phyloP scores from a whole-genome alignment of 2,888 invertebrate species.

The Hemaris fuciformis region DNA sequence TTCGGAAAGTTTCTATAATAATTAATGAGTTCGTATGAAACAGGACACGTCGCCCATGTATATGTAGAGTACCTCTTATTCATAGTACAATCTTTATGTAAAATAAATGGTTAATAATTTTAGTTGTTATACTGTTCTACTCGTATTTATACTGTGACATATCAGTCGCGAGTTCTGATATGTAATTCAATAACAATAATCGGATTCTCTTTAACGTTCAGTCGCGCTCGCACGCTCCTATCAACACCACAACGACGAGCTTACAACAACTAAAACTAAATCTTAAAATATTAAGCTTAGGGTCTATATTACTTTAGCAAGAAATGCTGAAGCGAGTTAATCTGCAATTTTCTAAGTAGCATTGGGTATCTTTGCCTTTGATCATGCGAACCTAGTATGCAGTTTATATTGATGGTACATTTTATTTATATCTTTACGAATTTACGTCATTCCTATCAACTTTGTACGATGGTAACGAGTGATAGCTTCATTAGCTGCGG shows the following conservation, averaged over 20 bases:
- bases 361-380: background rate
- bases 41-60: too few species aligned
- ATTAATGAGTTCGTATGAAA: too few species aligned
- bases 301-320: background rate
- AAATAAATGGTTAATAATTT: background rate
- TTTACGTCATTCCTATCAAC: background rate
- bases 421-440: background rate
- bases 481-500: too few species aligned
- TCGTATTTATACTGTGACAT: constrained; percentile 20
- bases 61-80: too few species aligned
- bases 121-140: background rate
- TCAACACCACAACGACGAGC: constrained; percentile 7
- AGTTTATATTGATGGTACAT: background rate
- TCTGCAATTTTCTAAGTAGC: background rate
- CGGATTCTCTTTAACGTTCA: constrained; percentile 56
- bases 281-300: background rate
- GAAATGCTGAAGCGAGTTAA: background rate
- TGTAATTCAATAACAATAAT: constrained; percentile 66
- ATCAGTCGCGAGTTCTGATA: constrained; percentile 40
- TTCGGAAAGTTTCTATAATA: too few species aligned
- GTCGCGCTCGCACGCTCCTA: constrained; percentile 21
- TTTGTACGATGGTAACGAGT: too few species aligned
- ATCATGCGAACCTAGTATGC: background rate
- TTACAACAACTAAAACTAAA: background rate
- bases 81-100: background rate